Evolutionary conservation across 2,888 invertebrate genomes (phyloP).

Genomic region (Cantharis nigra): DNA sequence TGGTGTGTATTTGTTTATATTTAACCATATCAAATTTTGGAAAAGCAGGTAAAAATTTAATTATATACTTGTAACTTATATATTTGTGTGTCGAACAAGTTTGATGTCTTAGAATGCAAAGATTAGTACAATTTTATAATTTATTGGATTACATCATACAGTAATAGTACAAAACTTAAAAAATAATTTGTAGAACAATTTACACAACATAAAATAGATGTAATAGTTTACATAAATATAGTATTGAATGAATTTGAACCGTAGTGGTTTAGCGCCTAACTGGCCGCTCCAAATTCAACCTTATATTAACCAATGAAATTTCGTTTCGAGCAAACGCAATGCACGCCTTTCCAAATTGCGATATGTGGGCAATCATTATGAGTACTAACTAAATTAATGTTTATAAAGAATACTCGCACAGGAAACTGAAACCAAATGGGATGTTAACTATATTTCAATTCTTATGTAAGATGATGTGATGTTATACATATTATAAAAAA

Average conservation of each 20-base stretch:
- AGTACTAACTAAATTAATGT: slow-evolving; percentile 39
- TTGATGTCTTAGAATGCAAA: not conserved
- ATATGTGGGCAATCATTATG: slow-evolving; percentile 47
- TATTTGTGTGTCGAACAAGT: not conserved
- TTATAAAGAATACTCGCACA: slow-evolving; percentile 21
- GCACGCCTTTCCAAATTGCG: slow-evolving; percentile 35
- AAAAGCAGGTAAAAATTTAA: not conserved
- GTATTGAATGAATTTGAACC: not conserved
- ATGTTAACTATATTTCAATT: slow-evolving; percentile 22
- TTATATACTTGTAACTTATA: not conserved
- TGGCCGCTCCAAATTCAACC: not conserved
- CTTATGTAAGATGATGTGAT: slow-evolving; percentile 28
- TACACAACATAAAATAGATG: not conserved
- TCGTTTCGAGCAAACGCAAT: slow-evolving; percentile 13
- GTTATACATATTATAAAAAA: slow-evolving; percentile 19
- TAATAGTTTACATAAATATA: not conserved
- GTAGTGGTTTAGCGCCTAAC: not conserved
- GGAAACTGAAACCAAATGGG: slow-evolving; percentile 17
- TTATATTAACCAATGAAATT: not conserved
- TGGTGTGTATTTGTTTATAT: not conserved
- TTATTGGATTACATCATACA: not conserved
- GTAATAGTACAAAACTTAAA: not conserved
- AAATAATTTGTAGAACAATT: not conserved
- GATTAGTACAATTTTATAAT: not conserved
- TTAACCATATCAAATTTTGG: not conserved